Conservation (phyloP, 2,113 vertebrate species). For the Blennius ocellaris region DNA sequence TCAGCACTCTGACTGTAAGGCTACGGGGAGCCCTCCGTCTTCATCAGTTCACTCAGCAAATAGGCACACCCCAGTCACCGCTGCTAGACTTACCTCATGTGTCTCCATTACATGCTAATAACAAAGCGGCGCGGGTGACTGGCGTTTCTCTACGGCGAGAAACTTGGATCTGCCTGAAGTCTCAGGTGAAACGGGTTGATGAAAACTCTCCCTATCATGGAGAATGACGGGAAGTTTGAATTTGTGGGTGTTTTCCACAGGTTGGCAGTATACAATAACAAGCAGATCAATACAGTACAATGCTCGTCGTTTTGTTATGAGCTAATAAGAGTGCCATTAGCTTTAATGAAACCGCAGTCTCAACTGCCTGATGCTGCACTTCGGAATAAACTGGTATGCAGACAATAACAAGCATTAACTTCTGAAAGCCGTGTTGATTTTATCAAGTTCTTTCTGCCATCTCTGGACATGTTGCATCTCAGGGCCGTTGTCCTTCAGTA, state of each 20-base stretch:
- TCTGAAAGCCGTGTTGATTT: background rate
- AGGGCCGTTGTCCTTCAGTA: slow-evolving; percentile 6
- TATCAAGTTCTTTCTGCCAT: background rate
- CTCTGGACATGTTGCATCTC: slow-evolving; percentile 23
- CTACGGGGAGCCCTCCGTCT: slow-evolving; percentile 72
- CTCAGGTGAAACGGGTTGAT: slow-evolving; percentile 39
- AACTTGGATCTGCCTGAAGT: slow-evolving; percentile 17
- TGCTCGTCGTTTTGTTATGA: slow-evolving; percentile 21
- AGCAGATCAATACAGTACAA: slow-evolving; percentile 6
- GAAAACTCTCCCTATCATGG: slow-evolving; percentile 16
- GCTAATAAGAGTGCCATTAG: slow-evolving; percentile 34
- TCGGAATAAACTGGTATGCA: background rate
- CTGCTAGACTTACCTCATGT: slow-evolving; percentile 61
- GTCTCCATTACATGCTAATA: slow-evolving; percentile 72
- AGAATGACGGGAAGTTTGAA: background rate
- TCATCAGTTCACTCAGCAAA: slow-evolving; percentile 74
- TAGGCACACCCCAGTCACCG: slow-evolving; percentile 65
- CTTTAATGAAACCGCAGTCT: background rate
- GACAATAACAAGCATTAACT: slow-evolving; percentile 7
- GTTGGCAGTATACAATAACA: slow-evolving; percentile 3
- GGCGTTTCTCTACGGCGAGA: background rate
- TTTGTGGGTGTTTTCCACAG: slow-evolving; percentile 18
- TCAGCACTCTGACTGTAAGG: slow-evolving; percentile 66
- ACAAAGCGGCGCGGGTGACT: slow-evolving; percentile 43
- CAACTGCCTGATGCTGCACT: slow-evolving; percentile 3